Evolutionary conservation across 2,888 invertebrate genomes (phyloP), one percentile per base, ranked within the genome.

Genomic region (Calameuta filiformis): DNA sequence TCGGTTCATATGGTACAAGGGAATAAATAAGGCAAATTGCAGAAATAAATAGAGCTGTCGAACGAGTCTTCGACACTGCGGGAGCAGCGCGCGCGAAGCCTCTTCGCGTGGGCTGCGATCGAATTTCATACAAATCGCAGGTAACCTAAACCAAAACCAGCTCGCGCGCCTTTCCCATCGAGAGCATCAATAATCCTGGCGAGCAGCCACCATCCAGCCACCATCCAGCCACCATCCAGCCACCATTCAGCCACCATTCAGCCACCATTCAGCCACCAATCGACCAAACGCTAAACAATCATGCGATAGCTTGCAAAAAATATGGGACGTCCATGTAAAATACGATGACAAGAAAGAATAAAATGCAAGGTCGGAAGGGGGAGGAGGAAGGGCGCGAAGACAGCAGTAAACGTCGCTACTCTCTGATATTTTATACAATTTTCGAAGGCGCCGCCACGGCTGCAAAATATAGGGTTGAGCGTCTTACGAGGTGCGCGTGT

Each of bases 71-170:
- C 80, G 84, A 85, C 82, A 83, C 80, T 81, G 85, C 81, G 75
- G 73, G 75, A 76, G 79, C 73, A 73, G 75, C 35, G 69, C 40
- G 69, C 73, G 76, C 73, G n/a, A 35, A 75, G 75, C 76, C 77
- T 78, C 76, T 79, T 82, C 77, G 77, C 79, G 83, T 79, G 85
- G 79, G 79, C 79, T 76, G 80, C 84, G 87, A 90, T 90, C 89
- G 89, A 90, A 90, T 89, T 89, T 89, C 88, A 90, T 90, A 90
- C 89, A 90, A 90, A 90, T 90, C 87, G 87, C 86, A 82, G 86
- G 90, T 89, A 90, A 90, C 88, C 86, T 87, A 88, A 90, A 87
- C 89, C 89, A 86, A 88, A 88, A 87, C 82, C 86, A 85, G 85
- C 84, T 85, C 83, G 83, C 80, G 82, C 77, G 83, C 83, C 81